phyloP scores from a whole-genome alignment of 2,888 invertebrate genomes.

The Congeria kusceri region DNA sequence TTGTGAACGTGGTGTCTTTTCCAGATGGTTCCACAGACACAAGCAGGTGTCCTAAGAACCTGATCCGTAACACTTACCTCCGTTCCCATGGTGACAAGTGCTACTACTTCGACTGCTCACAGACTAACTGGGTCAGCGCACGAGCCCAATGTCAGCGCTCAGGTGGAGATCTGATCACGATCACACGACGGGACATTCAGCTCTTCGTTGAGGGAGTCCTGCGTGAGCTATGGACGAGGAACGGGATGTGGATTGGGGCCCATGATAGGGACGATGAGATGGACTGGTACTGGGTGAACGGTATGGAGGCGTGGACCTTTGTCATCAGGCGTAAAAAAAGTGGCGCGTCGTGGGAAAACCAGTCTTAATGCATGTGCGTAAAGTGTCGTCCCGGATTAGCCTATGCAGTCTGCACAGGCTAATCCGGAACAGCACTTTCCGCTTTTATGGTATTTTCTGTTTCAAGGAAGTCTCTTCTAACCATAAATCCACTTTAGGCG shows the following conservation, averaged over 20 bases:
- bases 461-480: too few relatives aligned
- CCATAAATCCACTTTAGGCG: too few relatives aligned
- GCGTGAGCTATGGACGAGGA: conserved; percentile 66
- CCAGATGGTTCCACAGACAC: conserved; percentile 13
- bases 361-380: too few relatives aligned
- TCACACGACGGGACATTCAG: conserved; percentile 70
- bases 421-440: too few relatives aligned
- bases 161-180: conserved; percentile 74
- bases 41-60: conserved; percentile 42
- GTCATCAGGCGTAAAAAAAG: too few relatives aligned
- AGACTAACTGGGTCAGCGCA: conserved; percentile 73
- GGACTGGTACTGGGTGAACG: conserved; percentile 78
- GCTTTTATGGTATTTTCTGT: too few relatives aligned
- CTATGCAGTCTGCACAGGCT: too few relatives aligned
- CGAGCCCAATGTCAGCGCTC: conserved; percentile 61
- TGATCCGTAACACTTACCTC: conserved; percentile 16
- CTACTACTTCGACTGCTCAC: conserved; percentile 71
- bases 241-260: conserved; percentile 82
- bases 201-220: conserved; percentile 45
- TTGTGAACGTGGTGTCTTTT: too few relatives aligned
- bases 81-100: conserved; percentile 57
- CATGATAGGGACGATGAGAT: conserved; percentile 74
- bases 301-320: conserved; percentile 49
- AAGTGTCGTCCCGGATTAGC: too few relatives aligned
- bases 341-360: too few relatives aligned